Percentiles rank a stretch among this genome's conserved stretches.
phyloP scores from a whole-genome alignment of 2,113 vertebrate species.

The Colius striatus region DNA sequence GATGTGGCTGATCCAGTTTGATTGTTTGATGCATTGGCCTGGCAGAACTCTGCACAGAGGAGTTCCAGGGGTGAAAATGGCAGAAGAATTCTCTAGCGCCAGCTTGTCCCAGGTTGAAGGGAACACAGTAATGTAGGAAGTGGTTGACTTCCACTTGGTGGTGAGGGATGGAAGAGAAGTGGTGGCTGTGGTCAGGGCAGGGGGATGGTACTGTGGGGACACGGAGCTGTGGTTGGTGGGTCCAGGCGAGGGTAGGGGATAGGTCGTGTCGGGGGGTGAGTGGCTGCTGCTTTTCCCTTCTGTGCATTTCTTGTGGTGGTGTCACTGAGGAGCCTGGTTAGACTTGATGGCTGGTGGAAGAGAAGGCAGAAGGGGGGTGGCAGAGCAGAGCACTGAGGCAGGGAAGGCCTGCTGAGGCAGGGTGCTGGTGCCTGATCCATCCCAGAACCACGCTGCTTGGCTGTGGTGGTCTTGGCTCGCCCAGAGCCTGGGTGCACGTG shows the following conservation, averaged over 20 bases:
- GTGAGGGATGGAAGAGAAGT: background rate
- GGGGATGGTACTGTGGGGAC: background rate
- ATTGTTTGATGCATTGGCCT: background rate
- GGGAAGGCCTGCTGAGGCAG: rapidly evolving
- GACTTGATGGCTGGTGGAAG: background rate
- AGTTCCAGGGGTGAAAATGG: background rate
- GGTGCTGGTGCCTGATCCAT: background rate
- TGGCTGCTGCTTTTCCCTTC: background rate
- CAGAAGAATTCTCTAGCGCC: background rate
- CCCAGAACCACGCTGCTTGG: rapidly evolving
- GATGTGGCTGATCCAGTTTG: background rate
- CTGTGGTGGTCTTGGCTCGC: rapidly evolving
- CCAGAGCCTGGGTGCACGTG: background rate
- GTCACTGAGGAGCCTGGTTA: background rate
- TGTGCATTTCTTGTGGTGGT: rapidly evolving
- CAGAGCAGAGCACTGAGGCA: rapidly evolving
- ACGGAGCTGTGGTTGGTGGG: background rate
- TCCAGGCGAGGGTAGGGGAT: rapidly evolving
- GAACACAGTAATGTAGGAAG: background rate
- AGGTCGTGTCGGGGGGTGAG: rapidly evolving
- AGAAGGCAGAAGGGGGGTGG: background rate
- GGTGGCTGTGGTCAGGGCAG: rapidly evolving
- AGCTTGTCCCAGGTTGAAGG: background rate
- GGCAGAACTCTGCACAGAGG: background rate
- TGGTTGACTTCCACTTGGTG: background rate